Evolutionary conservation across 1,140 invertebrate genomes (phyloP).

Genomic region (Lordiphosa stackelbergi): DNA sequence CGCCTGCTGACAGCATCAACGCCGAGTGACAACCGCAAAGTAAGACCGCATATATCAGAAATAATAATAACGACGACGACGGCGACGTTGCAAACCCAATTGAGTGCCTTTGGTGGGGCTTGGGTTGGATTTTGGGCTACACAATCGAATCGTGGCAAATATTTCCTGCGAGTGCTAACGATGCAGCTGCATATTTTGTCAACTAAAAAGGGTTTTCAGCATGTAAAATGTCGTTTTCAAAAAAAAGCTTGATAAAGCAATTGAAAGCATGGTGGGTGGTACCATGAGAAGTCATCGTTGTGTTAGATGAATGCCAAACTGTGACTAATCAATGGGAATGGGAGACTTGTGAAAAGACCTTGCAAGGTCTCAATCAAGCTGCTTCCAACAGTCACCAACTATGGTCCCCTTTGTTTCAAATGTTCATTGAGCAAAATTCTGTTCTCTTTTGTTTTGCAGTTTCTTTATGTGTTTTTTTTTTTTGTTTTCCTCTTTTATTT

Average conservation of each 20-base stretch:
- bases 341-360: background rate
- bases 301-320: conserved; percentile 28
- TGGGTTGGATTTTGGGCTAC: conserved; percentile 21
- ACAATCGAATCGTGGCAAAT: conserved; percentile 74
- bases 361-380: conserved; percentile 3
- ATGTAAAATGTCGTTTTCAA: conserved; percentile 16
- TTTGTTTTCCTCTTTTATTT: conserved; percentile 14
- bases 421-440: background rate
- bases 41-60: conserved; percentile 75
- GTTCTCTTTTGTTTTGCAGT: conserved; percentile 7
- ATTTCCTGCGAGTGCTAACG: conserved; percentile 54
- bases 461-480: background rate
- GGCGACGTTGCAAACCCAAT: conserved; percentile 32
- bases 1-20: conserved; percentile 9
- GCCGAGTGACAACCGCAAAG: conserved; percentile 69
- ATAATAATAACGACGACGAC: conserved; percentile 63
- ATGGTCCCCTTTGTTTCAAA: conserved; percentile 1
- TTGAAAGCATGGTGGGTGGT: conserved; percentile 1
- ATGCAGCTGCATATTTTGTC: conserved; percentile 72
- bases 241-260: conserved; percentile 17
- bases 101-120: conserved; percentile 14
- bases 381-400: background rate
- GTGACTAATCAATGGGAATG: conserved; percentile 22
- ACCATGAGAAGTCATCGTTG: conserved; percentile 13
- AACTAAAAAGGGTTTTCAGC: conserved; percentile 41